Evolutionary conservation across 2,888 invertebrate genomes (phyloP), one percentile per base, ranked within the genome.

Genomic region (Agonopterix arenella): DNA sequence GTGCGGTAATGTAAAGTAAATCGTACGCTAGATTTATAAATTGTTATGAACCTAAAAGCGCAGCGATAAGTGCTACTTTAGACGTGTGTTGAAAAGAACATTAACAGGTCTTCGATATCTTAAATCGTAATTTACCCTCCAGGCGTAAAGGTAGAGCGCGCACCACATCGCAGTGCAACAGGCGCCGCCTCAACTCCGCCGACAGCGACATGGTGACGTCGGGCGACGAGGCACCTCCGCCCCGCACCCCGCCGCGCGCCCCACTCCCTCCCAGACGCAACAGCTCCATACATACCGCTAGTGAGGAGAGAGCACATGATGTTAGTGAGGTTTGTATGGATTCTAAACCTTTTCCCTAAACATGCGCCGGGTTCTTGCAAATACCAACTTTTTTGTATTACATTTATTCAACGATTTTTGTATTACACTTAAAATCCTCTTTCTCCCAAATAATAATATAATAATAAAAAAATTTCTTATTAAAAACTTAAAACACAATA

Each of bases 201-300:
- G 95, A 95, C 69, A 94, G 94, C 1, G 94, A 95, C 62, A 77
- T 93, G 63, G 85, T 92, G 10, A 94, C 95, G 5, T 94, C 95
- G 0, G 93, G 93, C 1, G 96, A 97, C 65, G 95, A 95, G 59
- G 90, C 90, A 47, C 73, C 59, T 1, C 44, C 44, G 18, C 45
- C 28, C 9, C 37, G 38, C 44, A 38, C 91, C 11, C 92, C 93
- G 0, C 92, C 93, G 8, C 80, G 66, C 46, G 38, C 58, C 70
- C 41, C 45, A 4, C 59, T 62, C 49, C 83, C 63, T 54, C 54
- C 53, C 52, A 62, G 57, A 41, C 59, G 55, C 28, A 60, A 65
- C 65, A 59, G 62, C 57, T 54, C 67, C 38, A n/a, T 57, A 51
- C 38, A 44, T 11, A 13, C 52, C 0, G 11, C 58, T 13, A 55